These are phyloP conservation scores for Oncorhynchus mykiss DNA, from an alignment of 2,113 vertebrate genomes.

Conservation along the genomic window DNA sequence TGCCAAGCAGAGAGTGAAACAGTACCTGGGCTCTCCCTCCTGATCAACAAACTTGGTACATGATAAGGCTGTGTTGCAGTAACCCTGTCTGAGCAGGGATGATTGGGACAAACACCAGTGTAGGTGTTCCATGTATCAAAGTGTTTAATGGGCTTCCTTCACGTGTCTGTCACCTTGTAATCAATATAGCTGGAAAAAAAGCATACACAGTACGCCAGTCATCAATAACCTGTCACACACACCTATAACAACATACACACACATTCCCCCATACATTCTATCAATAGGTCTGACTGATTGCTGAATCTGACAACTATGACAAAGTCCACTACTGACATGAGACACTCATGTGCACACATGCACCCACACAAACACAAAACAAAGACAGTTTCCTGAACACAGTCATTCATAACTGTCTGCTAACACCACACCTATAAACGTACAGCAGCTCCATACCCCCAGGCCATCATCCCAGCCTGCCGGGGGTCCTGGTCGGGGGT, in stretches of 20 bases:
- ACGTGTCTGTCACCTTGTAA: conserved; percentile 56
- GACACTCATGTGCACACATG: neutral
- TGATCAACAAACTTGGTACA: conserved; percentile 30
- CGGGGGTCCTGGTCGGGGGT: conserved; percentile 20
- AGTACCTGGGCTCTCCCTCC: conserved; percentile 46
- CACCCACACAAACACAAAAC: neutral
- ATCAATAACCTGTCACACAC: conserved; percentile 45
- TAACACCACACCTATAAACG: conserved; percentile 35
- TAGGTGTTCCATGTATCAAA: conserved; percentile 43
- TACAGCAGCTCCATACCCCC: conserved; percentile 49
- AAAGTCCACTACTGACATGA: neutral
- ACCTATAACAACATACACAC: neutral
- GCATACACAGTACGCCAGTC: conserved; percentile 37
- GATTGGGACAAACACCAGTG: conserved; percentile 58
- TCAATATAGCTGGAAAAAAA: conserved; percentile 62
- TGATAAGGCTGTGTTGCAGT: conserved; percentile 37
- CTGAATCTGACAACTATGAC: neutral
- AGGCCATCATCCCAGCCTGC: conserved; percentile 56
- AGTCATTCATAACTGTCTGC: conserved; percentile 43
- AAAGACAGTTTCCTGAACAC: conserved; percentile 26
- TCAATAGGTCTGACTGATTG: neutral
- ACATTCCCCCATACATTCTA: neutral
- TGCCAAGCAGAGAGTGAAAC: conserved; percentile 48
- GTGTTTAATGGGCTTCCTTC: conserved; percentile 59
- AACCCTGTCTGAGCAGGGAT: conserved; percentile 58